phyloP scores from a whole-genome alignment of 2,113 vertebrate species.

The Willisornis vidua region DNA sequence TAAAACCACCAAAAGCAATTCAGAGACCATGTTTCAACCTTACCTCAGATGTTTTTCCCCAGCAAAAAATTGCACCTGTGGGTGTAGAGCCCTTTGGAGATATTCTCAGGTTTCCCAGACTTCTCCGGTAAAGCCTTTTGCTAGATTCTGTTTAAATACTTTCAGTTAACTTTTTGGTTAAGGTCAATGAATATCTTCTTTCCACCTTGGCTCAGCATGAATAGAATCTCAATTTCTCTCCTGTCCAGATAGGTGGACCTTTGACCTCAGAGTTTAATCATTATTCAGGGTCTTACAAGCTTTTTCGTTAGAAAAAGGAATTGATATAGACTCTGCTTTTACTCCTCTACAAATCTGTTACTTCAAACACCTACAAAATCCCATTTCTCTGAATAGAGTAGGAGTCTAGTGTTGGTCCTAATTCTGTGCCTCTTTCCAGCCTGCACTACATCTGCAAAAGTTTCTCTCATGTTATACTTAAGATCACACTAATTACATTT shows the following conservation, averaged over 20 bases:
- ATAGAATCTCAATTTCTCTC: slow-evolving; percentile 18
- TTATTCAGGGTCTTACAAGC: not conserved
- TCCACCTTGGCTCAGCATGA: slow-evolving; percentile 12
- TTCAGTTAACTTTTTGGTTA: not conserved
- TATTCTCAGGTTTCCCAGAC: not conserved
- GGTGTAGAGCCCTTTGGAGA: not conserved
- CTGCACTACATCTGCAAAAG: not conserved
- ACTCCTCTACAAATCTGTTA: not conserved
- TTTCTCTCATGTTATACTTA: not conserved
- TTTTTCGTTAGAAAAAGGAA: slow-evolving; percentile 2
- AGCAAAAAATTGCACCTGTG: not conserved
- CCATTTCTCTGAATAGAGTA: not conserved
- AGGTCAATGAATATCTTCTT: slow-evolving; percentile 13
- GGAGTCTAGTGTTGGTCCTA: not conserved
- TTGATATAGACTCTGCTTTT: not conserved
- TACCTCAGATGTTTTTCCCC: not conserved
- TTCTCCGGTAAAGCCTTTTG: not conserved
- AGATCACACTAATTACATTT: not conserved
- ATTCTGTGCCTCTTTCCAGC: not conserved
- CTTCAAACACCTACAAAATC: not conserved
- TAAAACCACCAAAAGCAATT: not conserved
- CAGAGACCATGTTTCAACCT: not conserved
- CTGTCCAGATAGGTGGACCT: not conserved
- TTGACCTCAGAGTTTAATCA: not conserved
- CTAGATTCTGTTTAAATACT: slow-evolving; percentile 21